Conservation (phyloP, 2,113 vertebrate species). For the Ploceus nigricollis region DNA sequence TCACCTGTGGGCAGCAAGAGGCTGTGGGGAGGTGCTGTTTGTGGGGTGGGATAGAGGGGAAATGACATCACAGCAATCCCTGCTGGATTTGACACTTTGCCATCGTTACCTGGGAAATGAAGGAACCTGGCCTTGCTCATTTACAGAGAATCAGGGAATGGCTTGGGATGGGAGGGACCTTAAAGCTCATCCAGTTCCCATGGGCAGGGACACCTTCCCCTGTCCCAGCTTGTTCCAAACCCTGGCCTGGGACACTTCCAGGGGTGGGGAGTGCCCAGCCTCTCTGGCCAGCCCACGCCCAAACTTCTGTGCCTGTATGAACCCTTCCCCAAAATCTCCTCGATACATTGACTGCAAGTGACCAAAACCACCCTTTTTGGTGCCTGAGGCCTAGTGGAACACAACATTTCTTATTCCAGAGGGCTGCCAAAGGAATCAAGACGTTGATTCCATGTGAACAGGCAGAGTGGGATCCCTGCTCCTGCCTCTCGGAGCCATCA, state of each 20-base stretch:
- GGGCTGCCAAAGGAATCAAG: background rate
- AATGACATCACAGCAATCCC: accelerated
- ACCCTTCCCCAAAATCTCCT: background rate
- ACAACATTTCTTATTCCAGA: background rate
- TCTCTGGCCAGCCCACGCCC: background rate
- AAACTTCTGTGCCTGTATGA: background rate
- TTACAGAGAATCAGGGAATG: background rate
- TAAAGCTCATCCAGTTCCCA: too few species aligned
- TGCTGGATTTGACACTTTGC: too few species aligned
- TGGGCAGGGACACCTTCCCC: background rate
- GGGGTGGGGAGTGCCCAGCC: background rate
- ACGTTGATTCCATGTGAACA: background rate
- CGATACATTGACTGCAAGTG: background rate
- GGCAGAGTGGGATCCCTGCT: background rate
- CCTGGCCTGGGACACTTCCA: background rate
- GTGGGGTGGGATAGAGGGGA: background rate
- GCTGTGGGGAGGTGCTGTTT: background rate
- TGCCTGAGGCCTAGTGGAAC: background rate
- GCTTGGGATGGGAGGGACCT: background rate
- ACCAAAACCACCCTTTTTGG: background rate
- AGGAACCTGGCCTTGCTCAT: background rate
- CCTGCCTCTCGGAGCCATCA: background rate
- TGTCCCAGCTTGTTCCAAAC: background rate
- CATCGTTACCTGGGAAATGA: accelerated
- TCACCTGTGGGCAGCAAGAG: background rate